Percentiles rank a stretch among this genome's conserved stretches.
Conservation (phyloP, 2,113 vertebrate genomes). For the Peromyscus californicus region DNA sequence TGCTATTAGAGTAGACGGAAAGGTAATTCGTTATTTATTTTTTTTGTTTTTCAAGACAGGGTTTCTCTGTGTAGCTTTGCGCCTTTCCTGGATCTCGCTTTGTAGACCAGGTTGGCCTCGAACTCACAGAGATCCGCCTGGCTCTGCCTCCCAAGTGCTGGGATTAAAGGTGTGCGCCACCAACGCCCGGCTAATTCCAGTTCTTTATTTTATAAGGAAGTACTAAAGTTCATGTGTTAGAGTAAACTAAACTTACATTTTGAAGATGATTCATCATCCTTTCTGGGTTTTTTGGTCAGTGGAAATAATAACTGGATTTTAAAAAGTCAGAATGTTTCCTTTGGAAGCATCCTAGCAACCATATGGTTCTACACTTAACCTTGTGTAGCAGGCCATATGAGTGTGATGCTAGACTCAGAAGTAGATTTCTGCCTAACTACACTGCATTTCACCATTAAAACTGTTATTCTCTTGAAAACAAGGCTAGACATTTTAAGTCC, state of each 20-base stretch:
- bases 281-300: slow-evolving; percentile 8
- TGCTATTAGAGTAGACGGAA: slow-evolving; percentile 96
- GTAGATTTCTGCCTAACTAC: not conserved
- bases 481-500: not conserved
- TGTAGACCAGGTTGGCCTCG: too few relatives aligned
- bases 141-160: too few relatives aligned
- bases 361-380: not conserved
- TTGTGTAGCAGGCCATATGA: not conserved
- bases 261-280: not conserved
- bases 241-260: not conserved
- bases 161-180: too few relatives aligned
- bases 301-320: slow-evolving; percentile 34
- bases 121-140: too few relatives aligned
- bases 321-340: slow-evolving; percentile 43
- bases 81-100: too few relatives aligned
- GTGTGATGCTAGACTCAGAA: slow-evolving; percentile 18
- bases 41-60: too few relatives aligned
- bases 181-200: not conserved
- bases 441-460: slow-evolving; percentile 32
- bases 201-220: slow-evolving; percentile 29
- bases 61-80: too few relatives aligned
- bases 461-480: not conserved
- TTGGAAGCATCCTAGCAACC: slow-evolving; percentile 25
- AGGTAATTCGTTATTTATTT: slow-evolving; percentile 87
- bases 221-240: not conserved